phyloP scores from a whole-genome alignment of 2,888 invertebrate genomes.

The Argyra leucocephala region DNA sequence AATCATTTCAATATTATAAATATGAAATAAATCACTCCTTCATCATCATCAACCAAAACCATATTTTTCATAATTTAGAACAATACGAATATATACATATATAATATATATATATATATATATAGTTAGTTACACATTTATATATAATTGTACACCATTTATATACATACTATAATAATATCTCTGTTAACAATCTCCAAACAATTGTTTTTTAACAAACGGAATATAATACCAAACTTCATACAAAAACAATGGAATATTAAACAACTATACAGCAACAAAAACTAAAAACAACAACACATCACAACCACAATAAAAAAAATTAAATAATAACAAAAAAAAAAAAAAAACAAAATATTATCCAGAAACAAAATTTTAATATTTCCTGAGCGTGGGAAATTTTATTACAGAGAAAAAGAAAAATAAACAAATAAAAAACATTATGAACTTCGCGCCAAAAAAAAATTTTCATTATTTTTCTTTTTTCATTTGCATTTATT shows the following conservation, averaged over 20 bases:
- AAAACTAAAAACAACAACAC: not conserved
- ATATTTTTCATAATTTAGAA: not conserved
- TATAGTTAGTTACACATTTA: too few relatives aligned
- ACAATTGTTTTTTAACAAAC: too few relatives aligned
- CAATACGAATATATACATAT: not conserved
- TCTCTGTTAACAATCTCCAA: too few relatives aligned
- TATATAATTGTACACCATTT: too few relatives aligned
- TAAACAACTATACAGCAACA: not conserved
- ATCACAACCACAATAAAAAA: not conserved
- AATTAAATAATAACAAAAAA: not conserved
- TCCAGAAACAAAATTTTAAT: not conserved
- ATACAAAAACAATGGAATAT: too few relatives aligned
- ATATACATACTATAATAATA: too few relatives aligned
- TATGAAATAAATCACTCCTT: constrained; percentile 3
- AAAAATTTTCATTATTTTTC: too few relatives aligned
- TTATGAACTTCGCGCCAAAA: constrained; percentile 1
- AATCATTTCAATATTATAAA: not conserved
- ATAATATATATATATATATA: too few relatives aligned
- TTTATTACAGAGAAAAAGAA: not conserved
- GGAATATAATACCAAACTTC: too few relatives aligned
- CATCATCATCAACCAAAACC: not conserved
- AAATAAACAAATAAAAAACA: not conserved
- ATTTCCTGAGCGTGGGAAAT: constrained; percentile 3
- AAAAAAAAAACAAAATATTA: not conserved
- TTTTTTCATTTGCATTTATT: not conserved